Base-by-base conservation (phyloP, 2,113 vertebrate genomes). In the Caretta caretta region DNA sequence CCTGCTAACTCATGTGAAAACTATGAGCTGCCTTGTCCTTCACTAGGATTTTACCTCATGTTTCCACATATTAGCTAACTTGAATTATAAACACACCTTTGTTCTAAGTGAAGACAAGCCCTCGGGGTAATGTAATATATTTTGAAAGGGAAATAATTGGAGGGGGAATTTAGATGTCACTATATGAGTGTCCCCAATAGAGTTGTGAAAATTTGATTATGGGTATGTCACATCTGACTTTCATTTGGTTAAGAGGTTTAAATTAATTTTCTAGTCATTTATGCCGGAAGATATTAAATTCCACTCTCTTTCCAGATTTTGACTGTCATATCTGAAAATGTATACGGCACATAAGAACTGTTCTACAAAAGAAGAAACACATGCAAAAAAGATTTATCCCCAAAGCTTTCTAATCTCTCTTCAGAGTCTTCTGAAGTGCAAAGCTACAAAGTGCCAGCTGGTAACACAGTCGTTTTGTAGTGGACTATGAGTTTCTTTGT, bases 341-440 rank as follows among this genome's bases (percentile, higher is more conserved):
- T 3, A 10, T 17, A 48, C 12, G 48, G 72, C n/a, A 76, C 46
- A 76, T 16, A 35, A 72, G 48, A 75, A 6, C 72, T 1, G 5
- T 53, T 54, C 80, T 35, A 8, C 5, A 80, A 72, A 72, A 1
- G n/a, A 29, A 59, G 38, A 59, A 3, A 1, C 0, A 8, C 38
- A 49, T 31, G 19, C 1, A 3, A 17, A 17, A 72, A 51, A 1
- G 1, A 24, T 4, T 8, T 2, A 24, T 42, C 0, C 56, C 50
- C 1, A 12, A 3, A 6, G 9, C 35, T 24, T 29, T 53, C 72
- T 54, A 4, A 16, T 24, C 56, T 69, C 22, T n/a, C 51, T 46
- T 4, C 0, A 1, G 10, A 22, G 35, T 19, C 65, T 5, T 46
- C 50, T 6, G 59, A 12, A 54, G n/a, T 31, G 4, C 0, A 11